Conservation (phyloP, 2,888 invertebrate species). For the Metellina segmentata region DNA sequence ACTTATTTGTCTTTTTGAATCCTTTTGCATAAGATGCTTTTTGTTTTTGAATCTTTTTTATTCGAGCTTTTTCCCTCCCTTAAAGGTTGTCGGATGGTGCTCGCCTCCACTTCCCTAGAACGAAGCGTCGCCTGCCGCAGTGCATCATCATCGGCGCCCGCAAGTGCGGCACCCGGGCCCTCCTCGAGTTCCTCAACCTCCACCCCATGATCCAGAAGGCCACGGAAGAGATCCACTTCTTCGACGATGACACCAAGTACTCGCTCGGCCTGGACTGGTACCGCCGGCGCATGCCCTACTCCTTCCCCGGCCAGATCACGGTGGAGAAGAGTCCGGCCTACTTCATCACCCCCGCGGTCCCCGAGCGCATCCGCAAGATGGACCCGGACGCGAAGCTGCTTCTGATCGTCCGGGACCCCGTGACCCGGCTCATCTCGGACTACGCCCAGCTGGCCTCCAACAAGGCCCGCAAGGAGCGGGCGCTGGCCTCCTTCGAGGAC, state of each 20-base stretch:
- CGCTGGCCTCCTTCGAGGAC: constrained; percentile 71
- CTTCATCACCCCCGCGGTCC: constrained; percentile 96
- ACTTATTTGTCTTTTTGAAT: no score
- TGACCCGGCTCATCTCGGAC: constrained; percentile 97
- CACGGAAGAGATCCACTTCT: constrained; percentile 97
- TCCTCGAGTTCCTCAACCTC: constrained; percentile 80
- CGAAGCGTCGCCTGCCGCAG: constrained; percentile 80
- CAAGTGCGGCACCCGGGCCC: constrained; percentile 81
- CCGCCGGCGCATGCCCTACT: constrained; percentile 94
- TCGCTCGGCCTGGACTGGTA: constrained; percentile 97
- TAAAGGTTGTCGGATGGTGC: constrained; percentile 44
- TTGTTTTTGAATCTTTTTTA: no score
- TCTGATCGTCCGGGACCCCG: constrained; percentile 96
- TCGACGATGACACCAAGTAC: constrained; percentile 92
- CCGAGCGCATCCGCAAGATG: constrained; percentile 95
- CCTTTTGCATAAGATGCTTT: no score
- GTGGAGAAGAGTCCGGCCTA: constrained; percentile 99
- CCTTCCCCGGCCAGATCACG: constrained; percentile 94
- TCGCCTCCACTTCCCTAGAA: constrained; percentile 76
- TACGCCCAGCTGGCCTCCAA: constrained; percentile 93
- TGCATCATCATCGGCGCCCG: constrained; percentile 82
- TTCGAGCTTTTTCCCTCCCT: neutral
- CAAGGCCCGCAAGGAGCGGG: constrained; percentile 78
- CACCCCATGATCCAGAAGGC: constrained; percentile 91
- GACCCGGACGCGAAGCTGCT: constrained; percentile 94